Conservation (phyloP, 2,113 vertebrate genomes). For the Xiphophorus couchianus region DNA sequence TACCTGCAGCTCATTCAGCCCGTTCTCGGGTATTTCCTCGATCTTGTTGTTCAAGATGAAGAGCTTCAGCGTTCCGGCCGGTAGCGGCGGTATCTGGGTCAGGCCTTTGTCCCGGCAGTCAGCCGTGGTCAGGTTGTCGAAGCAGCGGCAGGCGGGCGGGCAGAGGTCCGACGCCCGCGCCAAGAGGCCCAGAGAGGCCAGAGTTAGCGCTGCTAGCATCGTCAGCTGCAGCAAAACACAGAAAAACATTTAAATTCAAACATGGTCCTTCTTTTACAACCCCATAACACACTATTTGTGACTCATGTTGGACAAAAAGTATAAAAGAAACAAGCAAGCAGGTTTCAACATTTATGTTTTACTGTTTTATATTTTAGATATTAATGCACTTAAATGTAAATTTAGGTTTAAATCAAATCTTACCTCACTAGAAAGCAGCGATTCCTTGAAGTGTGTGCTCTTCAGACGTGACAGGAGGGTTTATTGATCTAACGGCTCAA, state of each 20-base stretch:
- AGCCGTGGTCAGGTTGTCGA: conserved; percentile 18
- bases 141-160: conserved; percentile 56
- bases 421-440: not conserved
- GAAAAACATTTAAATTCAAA: not conserved
- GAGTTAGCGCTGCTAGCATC: conserved; percentile 42
- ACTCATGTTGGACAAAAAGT: no score
- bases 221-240: not conserved
- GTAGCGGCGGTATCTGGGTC: conserved; percentile 52
- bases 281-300: no score
- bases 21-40: conserved; percentile 46
- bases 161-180: conserved; percentile 29
- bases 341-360: no score
- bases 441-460: not conserved
- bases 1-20: conserved; percentile 61
- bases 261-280: not conserved
- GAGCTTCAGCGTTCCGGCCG: conserved; percentile 40
- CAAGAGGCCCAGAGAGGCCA: conserved; percentile 28
- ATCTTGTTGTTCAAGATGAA: conserved; percentile 65
- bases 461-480: no score
- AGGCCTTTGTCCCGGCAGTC: conserved; percentile 50
- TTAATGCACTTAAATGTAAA: no score
- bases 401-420: not conserved
- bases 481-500: not conserved
- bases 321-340: no score
- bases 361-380: no score